Conservation (phyloP, 2,888 invertebrate species). For the Rotaria socialis region DNA sequence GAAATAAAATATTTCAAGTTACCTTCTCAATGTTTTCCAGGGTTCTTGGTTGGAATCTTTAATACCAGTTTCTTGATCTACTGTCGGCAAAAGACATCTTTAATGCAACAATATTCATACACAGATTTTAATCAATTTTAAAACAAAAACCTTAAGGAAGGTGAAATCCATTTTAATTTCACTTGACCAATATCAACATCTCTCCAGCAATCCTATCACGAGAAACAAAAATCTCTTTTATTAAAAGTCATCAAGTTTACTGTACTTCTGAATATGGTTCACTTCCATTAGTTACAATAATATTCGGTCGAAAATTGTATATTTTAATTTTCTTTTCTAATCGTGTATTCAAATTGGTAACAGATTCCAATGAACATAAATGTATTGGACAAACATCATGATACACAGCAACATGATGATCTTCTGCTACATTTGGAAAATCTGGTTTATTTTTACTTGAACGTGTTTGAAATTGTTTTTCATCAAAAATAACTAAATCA, state of each 20-base stretch:
- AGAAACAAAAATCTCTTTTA: neutral
- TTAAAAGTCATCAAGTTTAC: too few species aligned
- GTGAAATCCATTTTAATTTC: neutral
- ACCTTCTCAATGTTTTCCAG: conserved; percentile 31
- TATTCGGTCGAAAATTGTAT: conserved; percentile 69
- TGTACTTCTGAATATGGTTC: neutral
- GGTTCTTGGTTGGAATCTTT: neutral
- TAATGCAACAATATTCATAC: neutral
- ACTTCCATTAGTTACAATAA: conserved; percentile 59
- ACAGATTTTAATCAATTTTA: too few species aligned
- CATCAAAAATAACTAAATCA: conserved; percentile 38
- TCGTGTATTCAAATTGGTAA: conserved; percentile 68
- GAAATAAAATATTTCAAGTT: too few species aligned
- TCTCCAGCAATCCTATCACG: neutral
- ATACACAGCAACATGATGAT: conserved; percentile 49
- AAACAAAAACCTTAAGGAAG: neutral
- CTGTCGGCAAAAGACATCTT: conserved; percentile 8
- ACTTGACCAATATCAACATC: neutral
- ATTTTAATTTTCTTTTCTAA: conserved; percentile 61
- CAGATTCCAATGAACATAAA: conserved; percentile 68
- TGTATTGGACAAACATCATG: conserved; percentile 70
- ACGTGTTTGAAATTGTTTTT: conserved; percentile 31
- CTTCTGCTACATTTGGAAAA: neutral
- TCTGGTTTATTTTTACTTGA: neutral
- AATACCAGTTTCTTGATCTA: conserved; percentile 10